Evolutionary conservation across 2,113 vertebrate species (phyloP), one percentile per base, ranked within the genome.

Genomic region (Leucopsar rothschildi): DNA sequence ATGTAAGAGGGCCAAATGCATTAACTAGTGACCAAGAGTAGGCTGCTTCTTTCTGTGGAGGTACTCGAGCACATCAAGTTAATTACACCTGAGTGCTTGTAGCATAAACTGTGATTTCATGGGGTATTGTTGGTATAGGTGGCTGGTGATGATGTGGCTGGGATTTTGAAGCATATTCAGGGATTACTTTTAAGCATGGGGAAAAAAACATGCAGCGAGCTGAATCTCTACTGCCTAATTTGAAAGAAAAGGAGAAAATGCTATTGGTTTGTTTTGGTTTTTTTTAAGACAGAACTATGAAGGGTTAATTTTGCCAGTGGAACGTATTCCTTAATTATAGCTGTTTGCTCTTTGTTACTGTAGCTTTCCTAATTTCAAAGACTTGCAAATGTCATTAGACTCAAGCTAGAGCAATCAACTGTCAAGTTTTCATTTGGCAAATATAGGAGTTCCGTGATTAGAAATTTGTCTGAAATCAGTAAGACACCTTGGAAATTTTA

Each of bases 181-280:
- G n/a, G 6, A 16, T 49, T 88, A 19, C 33, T 69, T 92, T 37
- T 80, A 88, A 90, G 31, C 4, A 9, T 11, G 4, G 7, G 3
- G 2, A 4, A 31, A 71, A 47, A 68, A 24, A 0, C 0, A 2
- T 31, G 31, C 4, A 44, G 40, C 15, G 56, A 86, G 17, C 5
- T 49, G 57, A 59, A 55, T 65, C 7, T 53, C 25, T 73, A 2
- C 23, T 77, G 35, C 19, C 11, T 75, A 16, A 18, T 78, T 86
- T 68, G 33, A 83, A 77, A 82, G 8, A 57, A 52, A 75, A 35
- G 2, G 3, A 31, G 59, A 28, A 86, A 45, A 10, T 49, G 9
- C 11, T 88, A 4, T 37, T 0, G 0, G 37, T 59, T 56, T 27
- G 28, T 28, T 63, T 20, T 5, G 13, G 8, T 2, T 22, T 49